Conservation (phyloP, 2,797 vertebrate species). For the Smutsia gigantea region DNA sequence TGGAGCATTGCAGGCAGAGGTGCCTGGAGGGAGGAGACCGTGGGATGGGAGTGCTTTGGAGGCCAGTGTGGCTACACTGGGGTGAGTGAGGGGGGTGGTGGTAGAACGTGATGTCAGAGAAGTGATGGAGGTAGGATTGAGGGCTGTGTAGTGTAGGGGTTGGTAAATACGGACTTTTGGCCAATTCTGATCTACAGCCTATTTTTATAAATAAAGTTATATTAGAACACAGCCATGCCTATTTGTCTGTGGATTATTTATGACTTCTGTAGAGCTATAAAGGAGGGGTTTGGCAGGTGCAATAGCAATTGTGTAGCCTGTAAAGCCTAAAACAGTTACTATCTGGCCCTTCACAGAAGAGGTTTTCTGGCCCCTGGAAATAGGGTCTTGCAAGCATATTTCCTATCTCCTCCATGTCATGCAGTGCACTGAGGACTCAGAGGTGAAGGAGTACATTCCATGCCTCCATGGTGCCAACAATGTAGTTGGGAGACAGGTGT, state of each 20-base stretch:
- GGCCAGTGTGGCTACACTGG: background rate
- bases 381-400: background rate
- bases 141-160: background rate
- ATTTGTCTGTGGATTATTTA: background rate
- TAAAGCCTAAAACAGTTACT: background rate
- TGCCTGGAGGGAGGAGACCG: background rate
- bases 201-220: constrained; percentile 30
- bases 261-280: no score
- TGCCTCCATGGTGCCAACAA: background rate
- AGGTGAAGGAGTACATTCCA: background rate
- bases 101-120: background rate
- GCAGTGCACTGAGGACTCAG: background rate
- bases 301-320: background rate
- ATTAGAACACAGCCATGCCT: background rate
- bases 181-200: background rate
- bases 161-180: background rate
- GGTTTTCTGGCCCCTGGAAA: background rate
- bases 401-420: background rate
- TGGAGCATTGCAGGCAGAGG: background rate
- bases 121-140: rapidly evolving
- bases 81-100: background rate
- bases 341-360: background rate
- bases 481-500: no score
- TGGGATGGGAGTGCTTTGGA: background rate
- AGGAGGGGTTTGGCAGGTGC: background rate